phyloP scores from a whole-genome alignment of 2,888 invertebrate species.

The Sarcophaga rosellei region DNA sequence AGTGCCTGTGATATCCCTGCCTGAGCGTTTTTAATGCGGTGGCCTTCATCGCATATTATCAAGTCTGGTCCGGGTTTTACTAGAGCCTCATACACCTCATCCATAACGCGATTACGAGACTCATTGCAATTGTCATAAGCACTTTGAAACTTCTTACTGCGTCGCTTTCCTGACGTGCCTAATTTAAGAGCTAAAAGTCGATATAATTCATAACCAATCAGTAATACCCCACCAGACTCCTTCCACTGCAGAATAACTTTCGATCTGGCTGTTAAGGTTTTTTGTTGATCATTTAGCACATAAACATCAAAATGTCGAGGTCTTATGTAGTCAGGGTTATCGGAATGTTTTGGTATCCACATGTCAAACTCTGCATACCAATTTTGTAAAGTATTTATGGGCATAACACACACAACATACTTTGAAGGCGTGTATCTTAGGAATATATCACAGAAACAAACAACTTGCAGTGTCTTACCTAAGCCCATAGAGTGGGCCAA shows the following conservation, averaged over 20 bases:
- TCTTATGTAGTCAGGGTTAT: slow-evolving; percentile 86
- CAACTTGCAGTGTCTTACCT: slow-evolving; percentile 98
- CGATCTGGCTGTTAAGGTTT: slow-evolving; percentile 92
- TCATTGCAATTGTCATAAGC: slow-evolving; percentile 81
- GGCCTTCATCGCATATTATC: slow-evolving; percentile 98
- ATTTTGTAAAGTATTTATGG: slow-evolving; percentile 98
- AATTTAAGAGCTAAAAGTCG: slow-evolving; percentile 92
- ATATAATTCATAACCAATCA: slow-evolving; percentile 99
- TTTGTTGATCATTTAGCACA: slow-evolving; percentile 96
- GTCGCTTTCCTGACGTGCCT: slow-evolving; percentile 83
- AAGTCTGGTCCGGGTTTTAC: slow-evolving; percentile 96
- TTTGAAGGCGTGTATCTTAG: slow-evolving; percentile 93
- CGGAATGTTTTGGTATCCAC: slow-evolving; percentile 93
- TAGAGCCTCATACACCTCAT: slow-evolving; percentile 91
- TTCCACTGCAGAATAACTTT: slow-evolving; percentile 94
- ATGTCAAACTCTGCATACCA: slow-evolving; percentile 98
- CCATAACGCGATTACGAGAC: slow-evolving; percentile 88
- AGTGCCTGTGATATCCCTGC: slow-evolving; percentile 97
- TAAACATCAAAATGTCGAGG: slow-evolving; percentile 92
- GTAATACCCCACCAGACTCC: slow-evolving; percentile 93
- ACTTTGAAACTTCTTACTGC: slow-evolving; percentile 76
- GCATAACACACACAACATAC: slow-evolving; percentile 97
- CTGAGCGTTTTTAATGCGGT: slow-evolving; percentile 98
- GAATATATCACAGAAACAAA: slow-evolving; percentile 98
- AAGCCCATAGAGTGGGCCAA: slow-evolving; percentile 99